Evolutionary conservation across 2,888 invertebrate genomes (phyloP).

Genomic region (Artemia sinica): DNA sequence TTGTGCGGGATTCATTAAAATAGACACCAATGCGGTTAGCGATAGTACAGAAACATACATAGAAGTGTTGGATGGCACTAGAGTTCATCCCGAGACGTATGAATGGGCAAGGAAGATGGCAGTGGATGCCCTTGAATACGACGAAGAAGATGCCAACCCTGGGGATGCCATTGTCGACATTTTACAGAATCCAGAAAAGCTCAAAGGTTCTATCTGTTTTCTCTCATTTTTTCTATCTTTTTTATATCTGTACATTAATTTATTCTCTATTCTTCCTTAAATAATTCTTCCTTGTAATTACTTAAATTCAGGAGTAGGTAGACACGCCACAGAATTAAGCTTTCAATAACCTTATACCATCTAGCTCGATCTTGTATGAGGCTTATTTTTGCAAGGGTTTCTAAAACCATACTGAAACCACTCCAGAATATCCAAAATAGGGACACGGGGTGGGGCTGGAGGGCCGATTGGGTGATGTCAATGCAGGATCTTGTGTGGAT

Average conservation of each 20-base stretch:
- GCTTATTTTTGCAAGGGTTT: too few relatives aligned
- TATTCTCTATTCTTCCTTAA: background rate
- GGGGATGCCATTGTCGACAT: slow-evolving; percentile 95
- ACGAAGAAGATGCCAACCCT: slow-evolving; percentile 89
- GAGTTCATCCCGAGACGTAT: slow-evolving; percentile 97
- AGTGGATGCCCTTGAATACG: slow-evolving; percentile 93
- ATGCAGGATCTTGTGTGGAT: too few relatives aligned
- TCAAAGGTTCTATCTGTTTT: slow-evolving; percentile 38
- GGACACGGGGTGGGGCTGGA: too few relatives aligned
- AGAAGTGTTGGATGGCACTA: slow-evolving; percentile 85
- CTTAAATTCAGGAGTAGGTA: too few relatives aligned
- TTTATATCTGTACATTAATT: background rate
- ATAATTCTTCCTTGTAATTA: background rate
- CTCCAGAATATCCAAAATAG: too few relatives aligned
- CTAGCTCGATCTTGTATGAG: too few relatives aligned
- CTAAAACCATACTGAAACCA: too few relatives aligned
- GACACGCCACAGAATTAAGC: too few relatives aligned
- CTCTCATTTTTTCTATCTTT: background rate
- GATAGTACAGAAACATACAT: slow-evolving; percentile 89
- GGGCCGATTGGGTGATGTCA: too few relatives aligned
- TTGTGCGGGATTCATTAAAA: slow-evolving; percentile 96
- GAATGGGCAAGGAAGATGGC: slow-evolving; percentile 99
- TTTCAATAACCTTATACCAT: too few relatives aligned
- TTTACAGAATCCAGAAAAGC: slow-evolving; percentile 75
- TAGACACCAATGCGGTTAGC: slow-evolving; percentile 85